phyloP scores from a whole-genome alignment of 2,113 vertebrate species.

The Eretmodus cyanostictus region DNA sequence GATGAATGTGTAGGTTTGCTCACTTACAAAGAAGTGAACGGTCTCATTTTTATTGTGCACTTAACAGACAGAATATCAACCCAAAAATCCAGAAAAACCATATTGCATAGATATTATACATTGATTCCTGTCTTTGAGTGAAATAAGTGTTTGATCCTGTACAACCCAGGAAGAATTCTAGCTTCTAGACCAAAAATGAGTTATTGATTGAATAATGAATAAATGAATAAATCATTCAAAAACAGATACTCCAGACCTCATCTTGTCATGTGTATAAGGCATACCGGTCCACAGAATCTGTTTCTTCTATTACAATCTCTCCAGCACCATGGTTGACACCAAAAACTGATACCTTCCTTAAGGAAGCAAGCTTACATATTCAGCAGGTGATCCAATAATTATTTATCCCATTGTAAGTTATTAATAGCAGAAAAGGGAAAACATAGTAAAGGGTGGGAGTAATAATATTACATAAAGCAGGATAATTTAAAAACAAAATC shows the following conservation, averaged over 20 bases:
- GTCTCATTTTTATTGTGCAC: not conserved
- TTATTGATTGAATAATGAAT: not conserved
- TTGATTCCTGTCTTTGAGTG: not conserved
- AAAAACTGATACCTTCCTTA: not conserved
- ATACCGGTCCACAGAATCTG: rapidly evolving
- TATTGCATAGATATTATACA: not conserved
- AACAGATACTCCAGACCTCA: not conserved
- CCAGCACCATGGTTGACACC: not conserved
- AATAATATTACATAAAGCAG: not conserved
- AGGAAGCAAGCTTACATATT: not conserved
- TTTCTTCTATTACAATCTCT: not conserved
- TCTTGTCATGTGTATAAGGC: not conserved
- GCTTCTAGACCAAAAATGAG: not conserved
- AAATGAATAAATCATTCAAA: not conserved
- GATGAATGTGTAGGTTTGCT: not conserved
- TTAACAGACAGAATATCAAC: not conserved
- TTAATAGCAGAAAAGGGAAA: not conserved
- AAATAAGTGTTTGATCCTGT: not conserved
- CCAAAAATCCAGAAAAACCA: not conserved
- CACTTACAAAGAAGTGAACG: not conserved
- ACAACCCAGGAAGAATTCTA: not conserved
- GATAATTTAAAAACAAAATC: not conserved
- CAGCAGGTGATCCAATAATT: not conserved
- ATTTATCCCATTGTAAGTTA: not conserved
- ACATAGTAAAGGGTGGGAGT: not conserved